Evolutionary conservation across 2,113 vertebrate species (phyloP).

Genomic region (Lophura nycthemera): DNA sequence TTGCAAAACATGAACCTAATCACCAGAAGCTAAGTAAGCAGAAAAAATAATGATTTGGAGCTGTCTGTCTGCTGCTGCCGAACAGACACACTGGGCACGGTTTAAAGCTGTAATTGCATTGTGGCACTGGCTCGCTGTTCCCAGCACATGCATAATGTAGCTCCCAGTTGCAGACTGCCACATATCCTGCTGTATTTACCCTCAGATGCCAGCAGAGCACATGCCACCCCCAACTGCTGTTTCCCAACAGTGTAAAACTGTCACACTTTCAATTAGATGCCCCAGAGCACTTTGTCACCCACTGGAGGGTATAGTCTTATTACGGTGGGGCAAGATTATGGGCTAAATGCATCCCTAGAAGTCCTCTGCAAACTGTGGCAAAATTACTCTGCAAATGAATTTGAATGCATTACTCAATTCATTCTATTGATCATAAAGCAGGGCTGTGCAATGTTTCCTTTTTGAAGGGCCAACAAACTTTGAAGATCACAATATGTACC

Average conservation of each 20-base stretch:
- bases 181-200: slow-evolving; percentile 64
- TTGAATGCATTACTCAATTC: neutral
- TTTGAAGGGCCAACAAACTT: neutral
- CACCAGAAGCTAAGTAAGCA: slow-evolving; percentile 64
- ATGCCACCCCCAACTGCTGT: slow-evolving; percentile 52
- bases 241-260: slow-evolving; percentile 61
- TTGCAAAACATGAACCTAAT: slow-evolving; percentile 75
- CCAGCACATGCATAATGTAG: slow-evolving; percentile 65
- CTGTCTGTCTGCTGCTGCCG: slow-evolving; percentile 49
- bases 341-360: slow-evolving; percentile 39
- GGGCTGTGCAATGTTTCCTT: slow-evolving; percentile 15
- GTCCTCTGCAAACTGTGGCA: neutral
- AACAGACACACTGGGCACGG: slow-evolving; percentile 33
- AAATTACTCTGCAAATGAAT: slow-evolving; percentile 51
- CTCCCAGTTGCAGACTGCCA: slow-evolving; percentile 67
- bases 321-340: slow-evolving; percentile 57
- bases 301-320: slow-evolving; percentile 59
- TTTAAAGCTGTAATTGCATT: slow-evolving; percentile 71
- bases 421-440: slow-evolving; percentile 25
- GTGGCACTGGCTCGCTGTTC: slow-evolving; percentile 69
- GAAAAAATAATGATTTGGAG: slow-evolving; percentile 66
- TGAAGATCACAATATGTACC: slow-evolving; percentile 34
- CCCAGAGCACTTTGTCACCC: slow-evolving; percentile 68
- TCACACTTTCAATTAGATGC: slow-evolving; percentile 69
- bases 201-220: slow-evolving; percentile 60